Base-by-base conservation (phyloP, 2,888 invertebrate genomes). In the Endotricha flammealis region DNA sequence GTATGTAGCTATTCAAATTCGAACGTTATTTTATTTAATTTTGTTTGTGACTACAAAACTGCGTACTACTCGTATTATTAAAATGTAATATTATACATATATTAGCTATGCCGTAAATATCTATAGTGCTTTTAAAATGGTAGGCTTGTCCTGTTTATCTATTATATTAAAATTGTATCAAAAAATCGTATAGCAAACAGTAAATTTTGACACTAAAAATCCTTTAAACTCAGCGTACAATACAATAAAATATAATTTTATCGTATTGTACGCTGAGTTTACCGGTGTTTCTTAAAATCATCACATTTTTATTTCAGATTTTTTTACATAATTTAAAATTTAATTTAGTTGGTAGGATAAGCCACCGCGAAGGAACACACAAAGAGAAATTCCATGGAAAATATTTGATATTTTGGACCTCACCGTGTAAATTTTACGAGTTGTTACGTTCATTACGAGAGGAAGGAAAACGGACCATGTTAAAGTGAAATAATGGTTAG, bases 1-100 rank as follows among this genome's bases (percentile, higher is more conserved):
- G 53, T 52, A 71, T 55, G 63, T 59, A 56, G 61, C 64, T 69
- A 72, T 77, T 72, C 71, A 73, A 73, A 74, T 68, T 57, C 64
- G 64, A 63, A 57, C 64, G 69, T 71, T 74, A 67, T 79, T 74
- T 68, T 61, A 62, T 78, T 70, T 67, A 63, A 70, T 68, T 68
- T 52, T 54, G 59, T 62, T 54, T n/a, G 16, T 10, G 12, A 17
- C 11, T 23, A 8, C n/a, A n/a, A n/a, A n/a, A n/a, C n/a, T n/a
- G n/a, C n/a, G n/a, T n/a, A n/a, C n/a, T n/a, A n/a, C n/a, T n/a
- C n/a, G n/a, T n/a, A n/a, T n/a, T n/a, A n/a, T n/a, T n/a, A n/a
- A n/a, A n/a, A n/a, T n/a, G n/a, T n/a, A n/a, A n/a, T n/a, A n/a
- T n/a, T n/a, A n/a, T n/a, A n/a, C n/a, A n/a, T n/a, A n/a, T n/a